A percentile compares a stretch with the other conserved stretches of the same genome.
Conservation (phyloP, 2,797 vertebrate genomes). For the Phyllotis vaccarum region DNA sequence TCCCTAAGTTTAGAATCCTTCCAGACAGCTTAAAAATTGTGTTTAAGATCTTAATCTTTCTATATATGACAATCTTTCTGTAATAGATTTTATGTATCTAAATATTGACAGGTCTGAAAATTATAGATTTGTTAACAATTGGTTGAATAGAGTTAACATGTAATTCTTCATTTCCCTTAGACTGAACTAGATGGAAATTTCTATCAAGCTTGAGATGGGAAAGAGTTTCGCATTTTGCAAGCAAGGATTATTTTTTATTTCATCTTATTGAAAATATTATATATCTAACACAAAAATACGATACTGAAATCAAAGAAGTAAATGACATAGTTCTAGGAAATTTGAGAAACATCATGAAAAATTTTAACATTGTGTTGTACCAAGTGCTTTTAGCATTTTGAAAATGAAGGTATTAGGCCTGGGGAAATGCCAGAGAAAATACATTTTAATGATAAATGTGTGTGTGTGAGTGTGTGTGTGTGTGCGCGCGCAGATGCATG, state of each 20-base stretch:
- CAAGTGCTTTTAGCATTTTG: neutral
- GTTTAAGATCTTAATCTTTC: conserved; percentile 90
- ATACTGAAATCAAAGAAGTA: conserved; percentile 36
- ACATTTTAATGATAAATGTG: neutral
- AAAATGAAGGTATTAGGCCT: neutral
- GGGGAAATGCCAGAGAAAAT: neutral
- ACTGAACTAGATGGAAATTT: conserved; percentile 70
- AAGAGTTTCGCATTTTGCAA: conserved; percentile 25
- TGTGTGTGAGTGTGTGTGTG: no score
- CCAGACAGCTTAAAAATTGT: conserved; percentile 80
- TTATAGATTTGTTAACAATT: conserved; percentile 88
- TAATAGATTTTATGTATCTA: conserved; percentile 87
- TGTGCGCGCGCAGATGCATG: no score
- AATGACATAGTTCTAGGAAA: neutral
- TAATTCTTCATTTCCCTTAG: conserved; percentile 70
- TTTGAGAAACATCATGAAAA: neutral
- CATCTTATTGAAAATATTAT: conserved; percentile 31
- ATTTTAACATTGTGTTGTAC: neutral
- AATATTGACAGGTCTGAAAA: conserved; percentile 87
- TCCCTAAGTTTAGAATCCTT: conserved; percentile 87
- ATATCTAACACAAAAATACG: neutral
- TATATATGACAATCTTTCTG: conserved; percentile 87
- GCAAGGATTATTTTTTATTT: conserved; percentile 30
- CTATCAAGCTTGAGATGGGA: neutral
- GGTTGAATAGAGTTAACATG: conserved; percentile 79